Base-by-base conservation (phyloP, 2,797 vertebrate genomes). In the Odontamblyopus rebecca region DNA sequence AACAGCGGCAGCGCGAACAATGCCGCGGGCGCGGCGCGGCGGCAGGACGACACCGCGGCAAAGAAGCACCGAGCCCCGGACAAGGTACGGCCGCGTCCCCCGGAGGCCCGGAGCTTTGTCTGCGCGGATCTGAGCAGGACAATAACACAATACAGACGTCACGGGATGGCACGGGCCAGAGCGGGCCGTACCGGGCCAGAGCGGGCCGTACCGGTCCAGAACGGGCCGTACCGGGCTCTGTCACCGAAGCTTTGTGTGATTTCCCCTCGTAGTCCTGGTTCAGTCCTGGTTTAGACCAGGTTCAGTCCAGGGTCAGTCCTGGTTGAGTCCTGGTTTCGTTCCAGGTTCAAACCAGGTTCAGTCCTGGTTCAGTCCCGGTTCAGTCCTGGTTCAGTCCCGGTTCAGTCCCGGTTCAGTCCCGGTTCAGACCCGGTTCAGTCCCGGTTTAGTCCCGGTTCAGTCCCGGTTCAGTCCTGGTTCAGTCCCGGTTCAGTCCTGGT, bases 61-160 rank as follows among this genome's bases (percentile, higher is more conserved):
- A 91, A 89, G 88, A 91, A 90, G 2, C 86, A 89, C 80, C 16
- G 90, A 81, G 86, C 82, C 86, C 76, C 85, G 29, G 89, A 91
- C 70, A 89, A 88, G 89, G 90, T 90, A 84, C 41, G 41, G 12
- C 67, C 86, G 71, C 61, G 63, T 81, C 38, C 85, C 38, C 38
- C 0, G 44, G 30, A 18, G 32, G 12, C n/a, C 54, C 5, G 48
- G 38, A 44, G 41, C 41, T 44, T 44, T 44, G 41, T 44, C 41
- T 44, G 35, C 61, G 12, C 61, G n/a, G 61, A 41, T n/a, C 23
- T n/a, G n/a, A 41, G 32, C 8, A 13, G n/a, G 35, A 44, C n/a
- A 48, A 64, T 41, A 64, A 64, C 35, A 64, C 57, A 29, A 29
- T 4, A 63, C 30, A 38, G 6, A 32, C 60, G 19, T 4, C 9